phyloP scores from a whole-genome alignment of 1,140 invertebrate species.

The Streblospio benedicti region DNA sequence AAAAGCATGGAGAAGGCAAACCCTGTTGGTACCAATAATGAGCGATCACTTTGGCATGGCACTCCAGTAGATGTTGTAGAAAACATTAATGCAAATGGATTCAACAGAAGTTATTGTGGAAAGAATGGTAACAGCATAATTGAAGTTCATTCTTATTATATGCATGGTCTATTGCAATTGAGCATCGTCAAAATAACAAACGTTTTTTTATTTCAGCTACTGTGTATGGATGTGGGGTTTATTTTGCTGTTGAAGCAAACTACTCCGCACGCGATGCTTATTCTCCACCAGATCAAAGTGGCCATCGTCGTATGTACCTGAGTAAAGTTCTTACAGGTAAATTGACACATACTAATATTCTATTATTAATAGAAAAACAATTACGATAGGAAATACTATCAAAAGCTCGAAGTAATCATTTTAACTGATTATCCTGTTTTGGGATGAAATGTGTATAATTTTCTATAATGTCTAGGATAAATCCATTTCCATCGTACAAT shows the following conservation, averaged over 20 bases:
- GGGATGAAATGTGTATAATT: no score
- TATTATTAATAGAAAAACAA: no score
- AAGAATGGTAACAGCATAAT: constrained; percentile 11
- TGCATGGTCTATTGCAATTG: background rate
- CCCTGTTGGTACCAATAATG: background rate
- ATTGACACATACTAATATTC: no score
- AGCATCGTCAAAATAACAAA: no score
- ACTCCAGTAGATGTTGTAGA: constrained; percentile 4
- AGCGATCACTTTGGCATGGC: constrained; percentile 14
- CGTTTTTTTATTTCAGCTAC: background rate
- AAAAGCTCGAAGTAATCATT: no score
- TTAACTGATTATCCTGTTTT: no score
- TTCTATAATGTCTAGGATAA: no score
- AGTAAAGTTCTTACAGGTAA: background rate
- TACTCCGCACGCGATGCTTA: background rate
- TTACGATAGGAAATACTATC: no score
- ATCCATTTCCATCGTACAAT: no score
- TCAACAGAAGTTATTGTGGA: constrained; percentile 20
- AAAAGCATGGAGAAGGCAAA: constrained; percentile 4
- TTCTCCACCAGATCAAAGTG: background rate
- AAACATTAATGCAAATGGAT: constrained; percentile 15
- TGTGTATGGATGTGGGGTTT: background rate
- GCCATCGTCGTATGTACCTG: background rate
- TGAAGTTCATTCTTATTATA: background rate
- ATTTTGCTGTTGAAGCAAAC: background rate